These are phyloP conservation scores for Anorthoa munda DNA, from an alignment of 2,888 invertebrate genomes.

Conservation along the genomic window DNA sequence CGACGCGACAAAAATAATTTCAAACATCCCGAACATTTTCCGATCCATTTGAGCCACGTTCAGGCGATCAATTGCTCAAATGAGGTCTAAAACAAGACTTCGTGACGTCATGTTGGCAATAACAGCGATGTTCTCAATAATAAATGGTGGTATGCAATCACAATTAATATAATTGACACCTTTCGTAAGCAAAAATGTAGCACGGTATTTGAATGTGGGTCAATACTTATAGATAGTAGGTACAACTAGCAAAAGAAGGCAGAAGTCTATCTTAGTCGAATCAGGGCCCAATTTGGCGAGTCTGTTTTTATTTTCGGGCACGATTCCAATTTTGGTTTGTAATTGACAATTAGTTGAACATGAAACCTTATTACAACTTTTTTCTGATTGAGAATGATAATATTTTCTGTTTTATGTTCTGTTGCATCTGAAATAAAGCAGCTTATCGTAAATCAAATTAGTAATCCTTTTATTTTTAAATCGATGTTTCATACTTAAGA, in stretches of 20 bases:
- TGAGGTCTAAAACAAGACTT: conserved; percentile 68
- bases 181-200: conserved; percentile 45
- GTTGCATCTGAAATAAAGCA: neutral
- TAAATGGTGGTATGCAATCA: conserved; percentile 46
- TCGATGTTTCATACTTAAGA: conserved; percentile 66
- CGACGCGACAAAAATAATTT: conserved; percentile 85
- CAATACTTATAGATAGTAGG: neutral
- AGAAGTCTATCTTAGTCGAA: conserved; percentile 24
- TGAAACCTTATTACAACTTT: conserved; percentile 6
- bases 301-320: conserved; percentile 43
- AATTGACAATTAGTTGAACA: conserved; percentile 26
- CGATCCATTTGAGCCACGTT: conserved; percentile 80
- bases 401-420: neutral
- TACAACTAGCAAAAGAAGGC: conserved; percentile 10
- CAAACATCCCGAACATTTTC: conserved; percentile 81
- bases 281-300: conserved; percentile 34
- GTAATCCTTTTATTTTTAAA: conserved; percentile 55
- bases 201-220: conserved; percentile 12
- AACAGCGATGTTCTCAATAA: conserved; percentile 44
- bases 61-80: conserved; percentile 71
- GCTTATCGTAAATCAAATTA: neutral
- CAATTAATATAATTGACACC: conserved; percentile 58
- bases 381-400: conserved; percentile 1
- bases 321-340: conserved; percentile 27
- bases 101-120: conserved; percentile 50